Base-by-base conservation (phyloP, 92 coral and sea anemone species). In the Paragorgia papillata region DNA sequence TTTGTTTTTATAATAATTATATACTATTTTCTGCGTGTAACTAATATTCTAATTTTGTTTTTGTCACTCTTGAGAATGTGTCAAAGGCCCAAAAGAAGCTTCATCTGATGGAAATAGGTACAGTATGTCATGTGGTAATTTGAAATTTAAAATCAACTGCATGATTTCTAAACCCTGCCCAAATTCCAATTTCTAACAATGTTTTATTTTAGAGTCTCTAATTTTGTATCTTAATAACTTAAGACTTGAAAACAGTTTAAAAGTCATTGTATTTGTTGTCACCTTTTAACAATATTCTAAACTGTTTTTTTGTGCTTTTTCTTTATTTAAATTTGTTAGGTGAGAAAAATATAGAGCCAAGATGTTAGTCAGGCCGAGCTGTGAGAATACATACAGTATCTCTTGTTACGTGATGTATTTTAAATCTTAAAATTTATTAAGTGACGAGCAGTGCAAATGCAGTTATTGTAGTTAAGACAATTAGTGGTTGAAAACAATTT, bases 11-110 rank as follows among this genome's bases (percentile, higher is more conserved):
- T n/a, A n/a, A n/a, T n/a, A n/a, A n/a, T n/a, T n/a, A n/a, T n/a
- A n/a, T n/a, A n/a, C n/a, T n/a, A n/a, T n/a, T n/a, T n/a, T n/a
- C n/a, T n/a, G n/a, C n/a, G n/a, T 37, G 6, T 37, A 71, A 71
- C 78, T 71, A 22, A 71, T 51, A 53, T n/a, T 30, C 24, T 14
- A 25, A 70, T n/a, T n/a, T 49, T 53, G 21, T 22, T 22, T 68
- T 19, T 70, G 3, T 31, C 18, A 68, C 50, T 13, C 54, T 55
- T 71, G 58, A 71, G 78, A 71, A 71, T 64, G 10, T 54, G 8
- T 35, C 78, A 9, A 71, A 71, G 54, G 78, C 78, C 5, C 49
- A 71, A 32, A 71, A 54, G 32, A 32, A 71, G 64, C 50, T 71
- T 7, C 51, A 71, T 54, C 37, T 50, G 37, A 34, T 9, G 35